Conservation (phyloP, 1,140 invertebrate genomes). For the Eumaeus atala region DNA sequence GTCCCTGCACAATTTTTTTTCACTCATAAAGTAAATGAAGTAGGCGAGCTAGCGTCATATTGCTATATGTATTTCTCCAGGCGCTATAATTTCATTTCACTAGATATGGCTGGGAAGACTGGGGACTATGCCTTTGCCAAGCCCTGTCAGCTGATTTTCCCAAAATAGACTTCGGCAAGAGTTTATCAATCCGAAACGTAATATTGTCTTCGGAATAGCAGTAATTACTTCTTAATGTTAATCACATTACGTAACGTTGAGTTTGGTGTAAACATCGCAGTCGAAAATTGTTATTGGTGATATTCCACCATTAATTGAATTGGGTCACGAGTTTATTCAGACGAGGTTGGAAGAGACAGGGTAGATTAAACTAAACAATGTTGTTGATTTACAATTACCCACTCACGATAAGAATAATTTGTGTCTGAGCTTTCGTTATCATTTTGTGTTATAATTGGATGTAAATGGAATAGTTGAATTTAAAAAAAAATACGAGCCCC, state of each 20-base stretch:
- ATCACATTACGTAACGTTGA: constrained; percentile 20
- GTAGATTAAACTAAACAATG: constrained; percentile 63
- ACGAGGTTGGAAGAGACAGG: constrained; percentile 48
- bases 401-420: not conserved
- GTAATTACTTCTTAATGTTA: too few species aligned
- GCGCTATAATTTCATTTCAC: too few species aligned
- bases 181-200: too few species aligned
- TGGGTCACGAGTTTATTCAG: constrained; percentile 60
- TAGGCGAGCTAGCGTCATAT: too few species aligned
- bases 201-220: too few species aligned
- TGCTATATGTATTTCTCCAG: too few species aligned
- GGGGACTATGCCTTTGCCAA: too few species aligned
- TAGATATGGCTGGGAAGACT: too few species aligned
- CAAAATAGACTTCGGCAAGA: too few species aligned
- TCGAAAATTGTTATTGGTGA: constrained; percentile 63
- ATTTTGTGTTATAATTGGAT: constrained; percentile 1
- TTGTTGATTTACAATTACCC: constrained; percentile 53
- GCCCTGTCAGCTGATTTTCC: too few species aligned
- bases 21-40: too few species aligned
- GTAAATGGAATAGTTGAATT: not conserved
- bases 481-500: not conserved
- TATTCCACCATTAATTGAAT: constrained; percentile 61
- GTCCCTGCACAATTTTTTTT: too few species aligned
- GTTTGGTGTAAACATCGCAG: constrained; percentile 37
- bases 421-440: constrained; percentile 1